Evolutionary conservation across 2,888 invertebrate species (phyloP), one percentile per base, ranked within the genome.

Genomic region (Lithophane ornitopus): DNA sequence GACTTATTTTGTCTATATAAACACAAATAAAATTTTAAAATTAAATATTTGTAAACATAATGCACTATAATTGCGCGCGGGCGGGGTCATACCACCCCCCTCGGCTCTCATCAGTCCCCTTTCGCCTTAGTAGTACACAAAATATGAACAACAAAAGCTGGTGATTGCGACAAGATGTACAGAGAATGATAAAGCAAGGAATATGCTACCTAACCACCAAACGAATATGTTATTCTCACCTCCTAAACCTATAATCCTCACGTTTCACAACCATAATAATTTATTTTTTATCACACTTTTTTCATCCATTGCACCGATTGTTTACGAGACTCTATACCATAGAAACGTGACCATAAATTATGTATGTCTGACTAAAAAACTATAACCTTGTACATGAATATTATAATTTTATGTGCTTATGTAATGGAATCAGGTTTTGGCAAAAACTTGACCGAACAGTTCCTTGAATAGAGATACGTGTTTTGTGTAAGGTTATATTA

Each of bases 341-440:
- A 26, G 11, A 74, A 70, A 86, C 84, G 84, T 86, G 84, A 59
- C 41, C 49, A 22, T 86, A 67, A 67, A 76, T 84, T 58, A 74
- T 84, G 65, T 62, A 86, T 22, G 44, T 52, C 54, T n/a, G 22
- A 59, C 56, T 2, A 73, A 74, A 76, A 76, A 58, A 39, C 52
- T 54, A 26, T 58, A 39, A 84, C 81, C 80, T 86, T 86, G 84
- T 46, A n/a, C n/a, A n/a, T 14, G 28, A 7, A 61, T 62, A 80
- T 59, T 66, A 80, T 68, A 80, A 80, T 66, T 58, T 39, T 52
- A 59, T 54, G 16, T 75, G n/a, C 16, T 74, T 84, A 84, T 67
- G 66, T 81, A 84, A 81, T 74, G 70, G n/a, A 58, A 70, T 61
- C 74, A 56, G 59, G 80, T 81, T 80, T 81, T 56, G n/a, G 49